Conservation (phyloP, 2,888 invertebrate genomes). For the Eilema sororculum region DNA sequence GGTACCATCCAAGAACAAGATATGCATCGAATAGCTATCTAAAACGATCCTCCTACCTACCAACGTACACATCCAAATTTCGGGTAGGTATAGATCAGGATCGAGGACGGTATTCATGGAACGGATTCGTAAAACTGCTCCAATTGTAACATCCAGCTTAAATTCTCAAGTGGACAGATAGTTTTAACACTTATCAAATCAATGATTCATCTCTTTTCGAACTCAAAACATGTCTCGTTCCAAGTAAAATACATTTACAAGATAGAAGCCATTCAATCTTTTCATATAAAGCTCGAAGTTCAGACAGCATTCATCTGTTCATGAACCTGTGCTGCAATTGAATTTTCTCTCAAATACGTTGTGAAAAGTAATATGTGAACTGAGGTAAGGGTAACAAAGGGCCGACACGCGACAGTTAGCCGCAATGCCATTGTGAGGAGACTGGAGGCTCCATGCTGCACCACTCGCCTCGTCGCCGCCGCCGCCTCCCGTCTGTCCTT, state of each 20-base stretch:
- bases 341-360: slow-evolving; percentile 54
- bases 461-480: slow-evolving; percentile 30
- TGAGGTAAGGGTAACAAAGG: slow-evolving; percentile 63
- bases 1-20: too few species aligned
- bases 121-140: too few species aligned
- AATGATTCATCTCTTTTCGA: neutral
- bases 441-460: slow-evolving; percentile 40
- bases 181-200: too few species aligned
- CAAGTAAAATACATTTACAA: neutral
- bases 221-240: slow-evolving; percentile 12
- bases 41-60: too few species aligned
- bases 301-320: slow-evolving; percentile 39
- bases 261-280: slow-evolving; percentile 28
- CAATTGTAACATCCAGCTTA: too few species aligned
- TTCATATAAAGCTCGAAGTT: slow-evolving; percentile 23
- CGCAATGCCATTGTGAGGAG: slow-evolving; percentile 54
- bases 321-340: slow-evolving; percentile 48
- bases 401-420: slow-evolving; percentile 48
- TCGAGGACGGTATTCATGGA: too few species aligned
- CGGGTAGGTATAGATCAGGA: too few species aligned
- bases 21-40: too few species aligned
- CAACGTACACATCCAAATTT: too few species aligned
- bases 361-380: slow-evolving; percentile 61
- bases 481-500: slow-evolving; percentile 45
- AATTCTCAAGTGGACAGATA: too few species aligned